These are phyloP conservation scores for Lissonota sp. DNA, from an alignment of 2,888 invertebrate species.

Conservation along the genomic window DNA sequence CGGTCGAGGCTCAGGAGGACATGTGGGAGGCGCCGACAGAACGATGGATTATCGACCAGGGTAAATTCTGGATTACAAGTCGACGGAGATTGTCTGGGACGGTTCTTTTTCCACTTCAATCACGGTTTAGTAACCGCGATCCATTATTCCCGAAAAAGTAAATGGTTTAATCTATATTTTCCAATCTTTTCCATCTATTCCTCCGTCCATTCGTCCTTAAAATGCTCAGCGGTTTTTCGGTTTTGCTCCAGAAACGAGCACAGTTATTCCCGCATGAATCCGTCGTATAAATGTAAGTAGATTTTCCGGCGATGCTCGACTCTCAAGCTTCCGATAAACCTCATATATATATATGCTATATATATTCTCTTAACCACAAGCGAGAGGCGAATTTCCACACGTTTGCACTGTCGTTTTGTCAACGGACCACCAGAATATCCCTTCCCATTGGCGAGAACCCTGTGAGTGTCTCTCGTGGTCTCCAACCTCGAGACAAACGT, in stretches of 20 bases:
- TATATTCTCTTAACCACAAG: too few species aligned
- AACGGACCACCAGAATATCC: neutral
- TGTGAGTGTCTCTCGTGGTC: conserved; percentile 17
- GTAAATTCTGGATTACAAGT: too few species aligned
- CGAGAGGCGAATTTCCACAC: neutral
- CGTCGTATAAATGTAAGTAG: neutral
- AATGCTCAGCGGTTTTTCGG: neutral
- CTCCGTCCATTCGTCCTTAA: neutral
- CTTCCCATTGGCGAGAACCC: neutral
- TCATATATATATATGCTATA: neutral
- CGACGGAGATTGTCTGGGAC: too few species aligned
- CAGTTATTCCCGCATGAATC: conserved; percentile 35
- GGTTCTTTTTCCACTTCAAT: too few species aligned
- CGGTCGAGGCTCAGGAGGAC: conserved; percentile 16
- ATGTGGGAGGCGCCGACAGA: conserved; percentile 32
- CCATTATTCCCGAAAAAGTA: too few species aligned
- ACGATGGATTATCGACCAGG: too few species aligned
- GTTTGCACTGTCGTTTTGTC: neutral
- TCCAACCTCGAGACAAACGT: conserved; percentile 10
- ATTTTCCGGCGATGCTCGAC: neutral
- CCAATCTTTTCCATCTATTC: conserved; percentile 68
- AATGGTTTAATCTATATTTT: conserved; percentile 72
- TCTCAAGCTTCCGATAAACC: neutral
- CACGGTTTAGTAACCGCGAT: too few species aligned
- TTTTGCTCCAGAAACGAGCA: neutral